These are phyloP conservation scores for Anguilla anguilla DNA, from an alignment of 2,797 vertebrate genomes.

Conservation along the genomic window DNA sequence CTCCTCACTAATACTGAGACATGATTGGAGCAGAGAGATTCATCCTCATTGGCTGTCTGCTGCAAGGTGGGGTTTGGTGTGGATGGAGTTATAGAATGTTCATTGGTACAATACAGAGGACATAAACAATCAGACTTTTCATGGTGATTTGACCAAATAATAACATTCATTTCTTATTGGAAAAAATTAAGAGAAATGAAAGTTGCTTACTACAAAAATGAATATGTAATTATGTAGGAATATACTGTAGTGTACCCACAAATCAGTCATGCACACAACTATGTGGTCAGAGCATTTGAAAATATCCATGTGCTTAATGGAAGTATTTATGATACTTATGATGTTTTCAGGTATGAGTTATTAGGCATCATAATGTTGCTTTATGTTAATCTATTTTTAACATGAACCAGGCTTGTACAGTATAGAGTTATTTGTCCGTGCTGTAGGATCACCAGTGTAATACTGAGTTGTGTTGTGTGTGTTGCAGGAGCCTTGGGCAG, in stretches of 20 bases:
- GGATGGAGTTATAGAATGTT: not conserved
- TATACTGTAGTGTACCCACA: too few species aligned
- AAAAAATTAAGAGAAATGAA: too few species aligned
- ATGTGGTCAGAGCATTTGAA: too few species aligned
- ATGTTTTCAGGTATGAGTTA: too few species aligned
- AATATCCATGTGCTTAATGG: too few species aligned
- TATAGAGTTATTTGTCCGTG: not conserved
- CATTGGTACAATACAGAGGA: not conserved
- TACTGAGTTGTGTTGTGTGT: too few species aligned
- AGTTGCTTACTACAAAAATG: too few species aligned
- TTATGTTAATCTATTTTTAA: not conserved
- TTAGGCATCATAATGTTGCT: too few species aligned
- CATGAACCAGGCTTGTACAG: too few species aligned
- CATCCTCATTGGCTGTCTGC: constrained; percentile 48
- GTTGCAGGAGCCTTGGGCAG: constrained; percentile 48
- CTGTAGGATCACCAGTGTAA: not conserved
- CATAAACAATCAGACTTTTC: not conserved
- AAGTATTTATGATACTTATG: too few species aligned
- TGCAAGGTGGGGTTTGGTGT: constrained; percentile 52
- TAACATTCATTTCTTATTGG: not conserved
- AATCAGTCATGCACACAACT: too few species aligned
- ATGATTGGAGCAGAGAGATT: constrained; percentile 13
- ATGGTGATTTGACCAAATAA: not conserved
- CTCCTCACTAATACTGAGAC: not conserved
- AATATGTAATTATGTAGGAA: too few species aligned